These are phyloP conservation scores for Leptopilina syphax DNA, from an alignment of 2,888 invertebrate genomes.

Conservation along the genomic window DNA sequence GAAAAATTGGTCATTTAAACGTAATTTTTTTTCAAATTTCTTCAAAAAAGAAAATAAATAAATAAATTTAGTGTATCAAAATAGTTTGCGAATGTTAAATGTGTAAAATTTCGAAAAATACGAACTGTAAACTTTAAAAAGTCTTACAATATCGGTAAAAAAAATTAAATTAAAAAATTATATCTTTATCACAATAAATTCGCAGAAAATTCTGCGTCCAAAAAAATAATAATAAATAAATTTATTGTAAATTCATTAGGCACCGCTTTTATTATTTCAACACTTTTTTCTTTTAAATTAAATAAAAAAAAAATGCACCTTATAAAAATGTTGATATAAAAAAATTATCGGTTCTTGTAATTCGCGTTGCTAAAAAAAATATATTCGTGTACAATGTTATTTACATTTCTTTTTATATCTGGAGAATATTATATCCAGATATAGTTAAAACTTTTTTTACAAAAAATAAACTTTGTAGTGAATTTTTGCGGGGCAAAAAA, in stretches of 20 bases:
- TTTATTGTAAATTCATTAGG: background rate
- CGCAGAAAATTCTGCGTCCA: conserved; percentile 21
- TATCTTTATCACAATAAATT: conserved; percentile 30
- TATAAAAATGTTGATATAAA: background rate
- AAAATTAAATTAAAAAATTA: conserved; percentile 1
- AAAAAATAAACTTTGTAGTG: conserved; percentile 36
- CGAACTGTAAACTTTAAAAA: conserved; percentile 3
- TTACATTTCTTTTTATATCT: background rate
- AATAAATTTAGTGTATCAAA: background rate
- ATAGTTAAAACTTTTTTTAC: conserved; percentile 28
- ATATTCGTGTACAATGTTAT: conserved; percentile 13
- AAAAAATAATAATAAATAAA: conserved; percentile 14
- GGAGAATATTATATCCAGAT: conserved; percentile 1
- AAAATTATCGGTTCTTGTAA: background rate
- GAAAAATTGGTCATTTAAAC: conserved; percentile 8
- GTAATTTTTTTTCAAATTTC: background rate
- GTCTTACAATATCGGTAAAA: background rate
- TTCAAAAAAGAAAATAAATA: too few species aligned
- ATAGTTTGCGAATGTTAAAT: background rate
- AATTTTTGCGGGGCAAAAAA: conserved; percentile 28
- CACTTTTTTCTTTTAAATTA: background rate
- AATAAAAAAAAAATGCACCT: conserved; percentile 29
- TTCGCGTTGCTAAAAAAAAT: background rate
- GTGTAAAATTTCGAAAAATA: background rate
- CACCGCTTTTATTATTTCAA: conserved; percentile 23